These are phyloP conservation scores for Paradoxurus hermaphroditus DNA, from an alignment of 2,113 vertebrate species.

Conservation along the genomic window DNA sequence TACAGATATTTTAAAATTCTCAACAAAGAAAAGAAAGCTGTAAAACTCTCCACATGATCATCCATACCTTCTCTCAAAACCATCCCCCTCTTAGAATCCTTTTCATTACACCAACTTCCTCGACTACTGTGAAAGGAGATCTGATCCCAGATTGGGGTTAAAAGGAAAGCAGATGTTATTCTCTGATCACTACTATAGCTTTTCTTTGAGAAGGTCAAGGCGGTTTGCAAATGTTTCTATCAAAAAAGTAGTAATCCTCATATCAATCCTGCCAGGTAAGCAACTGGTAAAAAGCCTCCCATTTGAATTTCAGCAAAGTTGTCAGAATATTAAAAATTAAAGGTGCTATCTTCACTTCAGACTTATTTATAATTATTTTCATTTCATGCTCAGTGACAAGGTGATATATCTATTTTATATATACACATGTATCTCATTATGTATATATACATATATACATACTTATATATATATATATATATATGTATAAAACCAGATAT, in stretches of 20 bases:
- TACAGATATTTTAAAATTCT: not conserved
- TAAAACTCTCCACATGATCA: slow-evolving; percentile 3
- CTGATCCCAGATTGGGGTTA: not conserved
- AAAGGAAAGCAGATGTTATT: not conserved
- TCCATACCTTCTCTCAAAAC: not conserved
- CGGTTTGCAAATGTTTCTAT: slow-evolving; percentile 34
- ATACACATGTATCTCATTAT: not conserved
- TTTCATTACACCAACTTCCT: not conserved
- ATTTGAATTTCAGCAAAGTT: not conserved
- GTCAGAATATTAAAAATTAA: not conserved
- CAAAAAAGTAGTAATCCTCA: slow-evolving; percentile 10
- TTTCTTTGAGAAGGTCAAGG: not conserved
- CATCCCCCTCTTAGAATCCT: not conserved
- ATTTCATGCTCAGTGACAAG: not conserved
- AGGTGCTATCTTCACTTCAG: not conserved
- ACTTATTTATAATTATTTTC: not conserved
- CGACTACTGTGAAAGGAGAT: not conserved
- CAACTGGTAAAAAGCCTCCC: not conserved
- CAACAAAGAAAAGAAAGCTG: slow-evolving; percentile 20
- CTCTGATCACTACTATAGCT: not conserved
- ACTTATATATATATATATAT: not conserved
- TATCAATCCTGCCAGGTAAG: not conserved
- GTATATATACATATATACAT: not conserved
- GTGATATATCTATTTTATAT: not conserved
- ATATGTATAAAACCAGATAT: not conserved